Evolutionary conservation across 2,888 invertebrate genomes (phyloP).

Genomic region (Melieria crassipennis): DNA sequence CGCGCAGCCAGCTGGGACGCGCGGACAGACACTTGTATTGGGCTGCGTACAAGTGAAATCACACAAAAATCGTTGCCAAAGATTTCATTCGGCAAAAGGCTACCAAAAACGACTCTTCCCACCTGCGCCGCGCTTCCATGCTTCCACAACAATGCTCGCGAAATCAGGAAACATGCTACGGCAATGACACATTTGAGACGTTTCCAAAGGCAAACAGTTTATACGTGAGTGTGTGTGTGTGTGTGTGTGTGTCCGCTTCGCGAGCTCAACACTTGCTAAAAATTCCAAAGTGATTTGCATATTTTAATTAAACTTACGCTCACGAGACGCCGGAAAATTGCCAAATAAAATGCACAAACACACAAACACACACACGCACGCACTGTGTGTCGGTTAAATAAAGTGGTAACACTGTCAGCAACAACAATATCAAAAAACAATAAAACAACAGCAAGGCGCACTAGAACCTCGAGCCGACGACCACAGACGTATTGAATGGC

Average conservation of each 20-base stretch:
- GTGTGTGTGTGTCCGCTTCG: conserved; percentile 28
- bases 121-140: too few relatives aligned
- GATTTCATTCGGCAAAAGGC: too few relatives aligned
- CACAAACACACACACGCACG: too few relatives aligned
- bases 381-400: background rate
- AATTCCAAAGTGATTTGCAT: conserved; percentile 66
- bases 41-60: too few relatives aligned
- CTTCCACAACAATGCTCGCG: too few relatives aligned
- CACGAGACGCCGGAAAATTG: conserved; percentile 39
- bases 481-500: conserved; percentile 56
- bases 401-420: conserved; percentile 11
- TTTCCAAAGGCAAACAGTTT: conserved; percentile 28
- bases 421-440: background rate
- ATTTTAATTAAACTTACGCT: conserved; percentile 66
- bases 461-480: conserved; percentile 50
- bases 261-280: conserved; percentile 59
- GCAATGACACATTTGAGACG: too few relatives aligned
- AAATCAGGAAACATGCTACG: too few relatives aligned
- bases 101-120: too few relatives aligned
- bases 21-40: background rate
- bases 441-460: conserved; percentile 10
- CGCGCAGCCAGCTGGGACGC: background rate
- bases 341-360: too few relatives aligned
- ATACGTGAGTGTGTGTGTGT: conserved; percentile 14
- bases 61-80: too few relatives aligned